Evolutionary conservation across 1,140 invertebrate species (phyloP), one percentile per base, ranked within the genome.

Genomic region (roundworm (Caenorhabditis elegans)): DNA sequence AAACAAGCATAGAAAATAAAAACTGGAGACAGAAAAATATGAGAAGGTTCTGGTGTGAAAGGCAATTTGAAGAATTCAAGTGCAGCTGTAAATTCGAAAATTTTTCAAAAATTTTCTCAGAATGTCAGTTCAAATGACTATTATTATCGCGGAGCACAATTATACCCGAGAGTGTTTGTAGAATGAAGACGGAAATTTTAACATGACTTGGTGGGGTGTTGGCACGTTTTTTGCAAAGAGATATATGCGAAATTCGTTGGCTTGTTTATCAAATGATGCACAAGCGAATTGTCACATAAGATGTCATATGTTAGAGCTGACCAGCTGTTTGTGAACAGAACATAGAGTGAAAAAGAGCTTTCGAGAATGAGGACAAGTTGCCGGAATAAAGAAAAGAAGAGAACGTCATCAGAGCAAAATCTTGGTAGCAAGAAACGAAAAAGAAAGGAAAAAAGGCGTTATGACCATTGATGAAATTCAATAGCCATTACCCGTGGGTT

Each of bases 231-330:
- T 11, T 6, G 15, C 19, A 43, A 70, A 22, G 60, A n/a, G n/a
- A n/a, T n/a, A 70, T 70, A 39, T 31, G 60, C 22, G 60, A 39
- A 70, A 70, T 70, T 70, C 34, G 8, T 22, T 6, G 4, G 17
- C 26, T 36, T 70, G 60, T 70, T 70, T 70, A 70, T 70, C 60
- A 70, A 70, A 70, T 70, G 60, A 70, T 70, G 60, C 60, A 34
- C 22, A 34, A 43, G 60, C 31, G 34, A 39, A 70, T 70, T 26
- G 60, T 70, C 31, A 70, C 60, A 70, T 22, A 70, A 70, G 60
- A 70, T 70, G 60, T 39, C 31, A 70, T 39, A 70, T 70, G 60
- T 70, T 70, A 31, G n/a, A 70, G 60, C 34, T 70, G 60, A 70
- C 60, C 60, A 70, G 60, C 60, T 70, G 60, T 70, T 70, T 70